Evolutionary conservation across 2,888 invertebrate species (phyloP).

Genomic region (Hypomecis atomaria): DNA sequence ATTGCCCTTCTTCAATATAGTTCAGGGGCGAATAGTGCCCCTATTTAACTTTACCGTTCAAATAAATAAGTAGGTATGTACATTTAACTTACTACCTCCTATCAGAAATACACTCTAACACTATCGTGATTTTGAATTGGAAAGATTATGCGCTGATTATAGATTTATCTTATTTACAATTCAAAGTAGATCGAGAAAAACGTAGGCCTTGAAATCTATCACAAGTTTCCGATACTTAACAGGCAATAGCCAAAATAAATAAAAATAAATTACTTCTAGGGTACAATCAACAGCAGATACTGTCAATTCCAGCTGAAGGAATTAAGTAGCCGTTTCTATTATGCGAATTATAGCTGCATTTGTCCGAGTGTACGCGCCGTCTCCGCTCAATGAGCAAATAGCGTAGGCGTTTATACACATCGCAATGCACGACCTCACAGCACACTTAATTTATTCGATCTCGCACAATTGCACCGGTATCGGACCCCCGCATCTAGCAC

Average conservation of each 20-base stretch:
- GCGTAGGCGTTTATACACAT: conserved; percentile 73
- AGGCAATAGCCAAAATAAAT: conserved; percentile 79
- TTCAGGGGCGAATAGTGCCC: conserved; percentile 55
- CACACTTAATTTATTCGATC: conserved; percentile 74
- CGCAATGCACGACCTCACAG: conserved; percentile 73
- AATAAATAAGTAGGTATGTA: conserved; percentile 67
- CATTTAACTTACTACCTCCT: conserved; percentile 52
- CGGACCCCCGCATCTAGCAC: conserved; percentile 58
- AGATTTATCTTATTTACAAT: conserved; percentile 80
- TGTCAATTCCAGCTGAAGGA: conserved; percentile 67
- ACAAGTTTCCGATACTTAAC: conserved; percentile 72
- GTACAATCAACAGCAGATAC: conserved; percentile 63
- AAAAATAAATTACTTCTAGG: conserved; percentile 60
- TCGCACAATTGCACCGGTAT: conserved; percentile 70
- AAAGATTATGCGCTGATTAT: conserved; percentile 69
- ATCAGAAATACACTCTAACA: conserved; percentile 62
- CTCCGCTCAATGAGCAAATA: conserved; percentile 80
- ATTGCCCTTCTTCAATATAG: conserved; percentile 76
- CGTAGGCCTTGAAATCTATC: conserved; percentile 77
- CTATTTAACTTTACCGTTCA: conserved; percentile 52
- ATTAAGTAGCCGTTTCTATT: conserved; percentile 69
- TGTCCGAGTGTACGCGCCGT: conserved; percentile 71
- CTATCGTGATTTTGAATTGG: conserved; percentile 62
- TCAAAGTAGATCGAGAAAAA: conserved; percentile 70
- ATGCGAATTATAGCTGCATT: conserved; percentile 76